A percentile compares a stretch with the other conserved stretches of the same genome.
Conservation (phyloP, 2,797 vertebrate genomes). For the Mus caroli region DNA sequence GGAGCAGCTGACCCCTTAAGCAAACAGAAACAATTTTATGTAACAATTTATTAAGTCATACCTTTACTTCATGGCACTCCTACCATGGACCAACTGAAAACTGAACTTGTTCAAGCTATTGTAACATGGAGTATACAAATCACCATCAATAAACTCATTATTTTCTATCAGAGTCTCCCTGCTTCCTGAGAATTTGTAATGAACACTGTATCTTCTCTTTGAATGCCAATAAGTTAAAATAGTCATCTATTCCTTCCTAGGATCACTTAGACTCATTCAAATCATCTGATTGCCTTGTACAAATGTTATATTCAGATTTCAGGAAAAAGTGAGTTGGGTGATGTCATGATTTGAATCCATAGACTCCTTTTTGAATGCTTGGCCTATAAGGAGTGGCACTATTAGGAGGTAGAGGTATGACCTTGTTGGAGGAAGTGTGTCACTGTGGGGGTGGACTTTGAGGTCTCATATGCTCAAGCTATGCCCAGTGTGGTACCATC, state of each 20-base stretch:
- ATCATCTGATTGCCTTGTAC: slow-evolving; percentile 5
- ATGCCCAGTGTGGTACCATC: not conserved
- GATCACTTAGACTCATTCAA: slow-evolving; percentile 49
- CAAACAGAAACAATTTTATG: slow-evolving; percentile 35
- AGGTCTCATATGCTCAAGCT: not conserved
- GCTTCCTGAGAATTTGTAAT: slow-evolving; percentile 24
- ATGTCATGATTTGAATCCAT: not conserved
- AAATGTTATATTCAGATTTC: slow-evolving; percentile 18
- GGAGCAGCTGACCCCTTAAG: not conserved
- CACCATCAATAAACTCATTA: not conserved
- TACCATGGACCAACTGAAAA: slow-evolving; percentile 19
- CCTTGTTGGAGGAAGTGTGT: not conserved
- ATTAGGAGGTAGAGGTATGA: not conserved
- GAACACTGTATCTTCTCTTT: slow-evolving; percentile 45
- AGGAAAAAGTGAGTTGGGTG: not conserved
- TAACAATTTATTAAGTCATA: slow-evolving; percentile 59
- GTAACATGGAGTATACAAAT: slow-evolving; percentile 2
- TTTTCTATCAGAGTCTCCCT: slow-evolving; percentile 14
- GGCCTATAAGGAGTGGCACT: not conserved
- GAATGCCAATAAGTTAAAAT: slow-evolving; percentile 30
- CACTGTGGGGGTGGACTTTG: not conserved
- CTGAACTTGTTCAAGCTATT: not conserved
- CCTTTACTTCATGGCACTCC: not conserved
- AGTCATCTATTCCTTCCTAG: slow-evolving; percentile 1
- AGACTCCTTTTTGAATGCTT: not conserved